A percentile compares a stretch with the other conserved stretches of the same genome.
These are phyloP conservation scores for Diacarnus erythraeanus DNA, from an alignment of 37 sponge, comb jelly and placozoan species.

Conservation along the genomic window DNA sequence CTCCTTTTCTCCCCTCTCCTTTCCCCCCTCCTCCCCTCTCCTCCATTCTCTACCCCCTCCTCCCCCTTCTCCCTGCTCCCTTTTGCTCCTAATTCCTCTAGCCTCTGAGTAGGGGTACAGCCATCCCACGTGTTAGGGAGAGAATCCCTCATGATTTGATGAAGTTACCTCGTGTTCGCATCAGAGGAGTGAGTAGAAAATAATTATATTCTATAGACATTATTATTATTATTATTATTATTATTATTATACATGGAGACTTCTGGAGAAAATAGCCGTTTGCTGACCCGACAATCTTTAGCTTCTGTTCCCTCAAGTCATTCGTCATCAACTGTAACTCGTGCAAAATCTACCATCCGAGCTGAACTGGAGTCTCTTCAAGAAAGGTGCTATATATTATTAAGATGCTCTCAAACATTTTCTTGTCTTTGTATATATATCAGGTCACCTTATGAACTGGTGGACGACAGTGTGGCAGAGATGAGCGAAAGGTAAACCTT, in stretches of 20 bases:
- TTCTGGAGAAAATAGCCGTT: not conserved
- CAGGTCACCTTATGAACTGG: conserved; percentile 31
- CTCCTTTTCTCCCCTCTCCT: not conserved
- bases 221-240: no score
- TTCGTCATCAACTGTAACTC: conserved; percentile 5
- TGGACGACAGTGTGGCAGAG: conserved; percentile 32
- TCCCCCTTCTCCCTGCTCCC: not conserved
- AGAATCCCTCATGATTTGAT: conserved; percentile 9
- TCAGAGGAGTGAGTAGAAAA: no score
- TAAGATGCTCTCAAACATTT: no score
- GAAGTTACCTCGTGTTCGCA: no score
- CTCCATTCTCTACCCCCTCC: not conserved
- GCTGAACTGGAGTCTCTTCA: conserved; percentile 9
- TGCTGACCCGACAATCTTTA: not conserved
- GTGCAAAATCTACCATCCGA: not conserved
- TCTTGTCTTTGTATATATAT: no score
- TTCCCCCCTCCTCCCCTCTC: not conserved
- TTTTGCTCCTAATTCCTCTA: not conserved
- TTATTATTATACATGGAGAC: no score
- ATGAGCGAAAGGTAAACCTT: conserved; percentile 31
- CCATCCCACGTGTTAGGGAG: conserved; percentile 42
- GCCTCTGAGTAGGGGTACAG: conserved; percentile 40
- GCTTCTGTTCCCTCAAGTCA: not conserved
- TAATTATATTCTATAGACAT: no score
- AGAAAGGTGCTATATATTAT: no score